These are phyloP conservation scores for Mesoclemmys tuberculata DNA, from an alignment of 2,113 vertebrate species.

Conservation along the genomic window DNA sequence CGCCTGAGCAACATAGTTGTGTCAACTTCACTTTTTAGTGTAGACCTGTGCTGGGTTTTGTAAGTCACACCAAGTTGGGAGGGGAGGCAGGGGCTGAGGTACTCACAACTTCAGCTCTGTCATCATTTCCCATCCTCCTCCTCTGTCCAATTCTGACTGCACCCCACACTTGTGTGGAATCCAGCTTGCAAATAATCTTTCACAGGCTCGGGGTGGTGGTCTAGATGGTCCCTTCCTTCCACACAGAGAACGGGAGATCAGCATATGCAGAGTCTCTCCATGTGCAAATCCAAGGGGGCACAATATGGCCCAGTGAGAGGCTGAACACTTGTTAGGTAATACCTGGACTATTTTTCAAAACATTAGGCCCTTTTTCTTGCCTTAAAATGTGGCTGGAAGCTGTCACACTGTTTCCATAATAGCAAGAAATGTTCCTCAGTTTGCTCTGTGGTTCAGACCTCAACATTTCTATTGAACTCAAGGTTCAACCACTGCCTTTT, in stretches of 20 bases:
- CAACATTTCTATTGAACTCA: conserved; percentile 49
- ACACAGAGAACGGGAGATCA: background rate
- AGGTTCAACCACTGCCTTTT: conserved; percentile 24
- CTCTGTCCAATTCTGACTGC: background rate
- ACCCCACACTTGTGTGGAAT: background rate
- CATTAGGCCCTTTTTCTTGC: background rate
- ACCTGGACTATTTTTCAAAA: background rate
- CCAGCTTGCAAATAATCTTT: background rate
- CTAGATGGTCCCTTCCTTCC: background rate
- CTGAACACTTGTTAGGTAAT: background rate
- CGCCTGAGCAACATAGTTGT: background rate
- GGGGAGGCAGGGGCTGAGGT: background rate
- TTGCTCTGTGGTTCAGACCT: conserved; percentile 40
- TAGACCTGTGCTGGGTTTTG: background rate
- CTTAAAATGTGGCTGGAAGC: conserved; percentile 2
- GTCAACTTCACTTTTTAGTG: background rate
- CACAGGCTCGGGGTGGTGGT: background rate
- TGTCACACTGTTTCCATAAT: background rate
- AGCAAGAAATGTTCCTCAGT: conserved; percentile 39
- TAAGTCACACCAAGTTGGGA: background rate
- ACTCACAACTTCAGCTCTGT: background rate
- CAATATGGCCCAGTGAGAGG: background rate
- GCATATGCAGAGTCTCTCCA: background rate
- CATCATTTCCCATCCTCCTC: background rate
- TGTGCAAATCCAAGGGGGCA: background rate